phyloP scores from a whole-genome alignment of 2,888 invertebrate species.

The Erebia palarica region DNA sequence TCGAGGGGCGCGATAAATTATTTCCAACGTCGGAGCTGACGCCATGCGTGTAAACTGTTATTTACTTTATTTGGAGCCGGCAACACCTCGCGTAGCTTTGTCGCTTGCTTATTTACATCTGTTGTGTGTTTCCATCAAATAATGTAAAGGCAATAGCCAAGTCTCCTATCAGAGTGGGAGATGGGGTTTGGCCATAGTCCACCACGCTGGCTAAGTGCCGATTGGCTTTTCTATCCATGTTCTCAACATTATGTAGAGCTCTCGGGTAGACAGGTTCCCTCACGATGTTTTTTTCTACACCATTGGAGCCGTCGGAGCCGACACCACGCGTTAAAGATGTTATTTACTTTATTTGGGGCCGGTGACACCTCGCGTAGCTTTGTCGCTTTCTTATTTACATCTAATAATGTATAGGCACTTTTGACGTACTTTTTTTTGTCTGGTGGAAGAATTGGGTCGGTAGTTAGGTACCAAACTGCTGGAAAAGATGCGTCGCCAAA shows the following conservation, averaged over 20 bases:
- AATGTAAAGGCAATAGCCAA: too few species aligned
- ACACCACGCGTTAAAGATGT: conserved; percentile 42
- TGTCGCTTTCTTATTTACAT: not conserved
- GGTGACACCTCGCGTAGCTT: conserved; percentile 7
- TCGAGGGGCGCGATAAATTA: conserved; percentile 55
- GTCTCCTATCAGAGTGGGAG: too few species aligned
- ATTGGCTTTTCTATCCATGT: too few species aligned
- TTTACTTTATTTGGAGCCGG: conserved; percentile 31
- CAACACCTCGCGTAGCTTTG: conserved; percentile 8
- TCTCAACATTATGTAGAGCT: too few species aligned
- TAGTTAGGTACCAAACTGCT: too few species aligned
- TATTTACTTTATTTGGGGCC: conserved; percentile 33
- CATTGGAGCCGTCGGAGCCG: conserved; percentile 50
- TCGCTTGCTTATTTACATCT: not conserved
- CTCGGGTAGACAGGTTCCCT: too few species aligned
- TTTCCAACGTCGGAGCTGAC: conserved; percentile 51
- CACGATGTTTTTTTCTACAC: too few species aligned
- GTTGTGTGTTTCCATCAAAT: too few species aligned
- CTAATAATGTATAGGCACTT: not conserved
- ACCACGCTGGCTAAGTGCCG: too few species aligned
- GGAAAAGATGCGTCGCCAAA: too few species aligned
- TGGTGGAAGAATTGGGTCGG: too few species aligned
- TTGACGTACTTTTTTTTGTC: not conserved
- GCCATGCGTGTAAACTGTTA: conserved; percentile 41
- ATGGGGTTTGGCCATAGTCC: too few species aligned